Evolutionary conservation across 2,113 vertebrate species (phyloP).

Genomic region (Piaya cayana): DNA sequence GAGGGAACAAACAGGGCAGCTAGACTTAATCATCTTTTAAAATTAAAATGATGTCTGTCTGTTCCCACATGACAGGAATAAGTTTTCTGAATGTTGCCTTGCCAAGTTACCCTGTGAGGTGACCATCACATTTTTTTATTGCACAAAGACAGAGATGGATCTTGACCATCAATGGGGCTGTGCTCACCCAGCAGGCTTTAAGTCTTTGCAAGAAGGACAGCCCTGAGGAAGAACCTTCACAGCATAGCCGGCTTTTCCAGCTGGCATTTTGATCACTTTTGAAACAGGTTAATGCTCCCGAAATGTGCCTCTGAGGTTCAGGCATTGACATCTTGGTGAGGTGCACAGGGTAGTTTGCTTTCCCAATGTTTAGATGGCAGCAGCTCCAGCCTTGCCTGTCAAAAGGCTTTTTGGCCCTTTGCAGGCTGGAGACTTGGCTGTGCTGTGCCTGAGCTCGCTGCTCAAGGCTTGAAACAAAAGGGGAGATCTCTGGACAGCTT

Average conservation of each 20-base stretch:
- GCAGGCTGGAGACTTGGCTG: not conserved
- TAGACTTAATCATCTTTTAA: not conserved
- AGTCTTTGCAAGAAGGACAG: not conserved
- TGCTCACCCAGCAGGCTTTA: not conserved
- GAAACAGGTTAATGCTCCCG: not conserved
- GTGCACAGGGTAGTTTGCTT: not conserved
- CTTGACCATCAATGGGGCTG: accelerated
- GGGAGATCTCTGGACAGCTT: not conserved
- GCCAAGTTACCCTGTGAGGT: not conserved
- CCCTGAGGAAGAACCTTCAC: not conserved
- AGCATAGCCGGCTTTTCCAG: not conserved
- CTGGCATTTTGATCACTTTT: not conserved
- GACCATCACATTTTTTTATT: not conserved
- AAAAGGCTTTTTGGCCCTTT: not conserved
- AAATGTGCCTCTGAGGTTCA: not conserved
- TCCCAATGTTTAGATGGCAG: not conserved
- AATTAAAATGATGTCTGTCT: not conserved
- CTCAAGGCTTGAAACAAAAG: not conserved
- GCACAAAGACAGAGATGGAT: not conserved
- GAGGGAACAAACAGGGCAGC: not conserved
- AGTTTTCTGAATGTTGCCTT: not conserved
- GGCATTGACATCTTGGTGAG: not conserved
- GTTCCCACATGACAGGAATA: not conserved
- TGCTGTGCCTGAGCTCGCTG: not conserved
- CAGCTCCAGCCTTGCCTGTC: not conserved